These are phyloP conservation scores for Picathartes gymnocephalus DNA, from an alignment of 2,113 vertebrate genomes.

Conservation along the genomic window DNA sequence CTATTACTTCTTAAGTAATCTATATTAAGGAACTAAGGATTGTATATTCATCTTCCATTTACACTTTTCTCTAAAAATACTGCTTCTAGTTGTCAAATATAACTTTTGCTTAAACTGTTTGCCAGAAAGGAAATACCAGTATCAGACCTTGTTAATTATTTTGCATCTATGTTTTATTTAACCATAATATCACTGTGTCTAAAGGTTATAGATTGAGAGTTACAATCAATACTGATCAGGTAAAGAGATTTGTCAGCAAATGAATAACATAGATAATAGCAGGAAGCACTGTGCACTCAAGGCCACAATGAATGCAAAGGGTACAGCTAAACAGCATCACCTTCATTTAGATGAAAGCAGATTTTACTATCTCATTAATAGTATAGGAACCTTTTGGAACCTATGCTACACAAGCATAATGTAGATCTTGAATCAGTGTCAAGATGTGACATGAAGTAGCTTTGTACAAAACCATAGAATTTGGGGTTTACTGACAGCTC, in stretches of 20 bases:
- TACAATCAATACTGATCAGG: slow-evolving; percentile 76
- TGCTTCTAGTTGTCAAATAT: slow-evolving; percentile 42
- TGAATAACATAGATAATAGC: slow-evolving; percentile 60
- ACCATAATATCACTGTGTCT: slow-evolving; percentile 52
- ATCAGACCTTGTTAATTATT: slow-evolving; percentile 63
- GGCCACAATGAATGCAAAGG: slow-evolving; percentile 59
- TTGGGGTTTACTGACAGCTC: background rate
- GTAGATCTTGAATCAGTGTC: slow-evolving; percentile 6
- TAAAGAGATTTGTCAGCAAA: slow-evolving; percentile 77
- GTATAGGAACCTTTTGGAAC: slow-evolving; percentile 51
- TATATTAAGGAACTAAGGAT: slow-evolving; percentile 80
- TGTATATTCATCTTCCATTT: slow-evolving; percentile 82
- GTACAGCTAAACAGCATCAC: slow-evolving; percentile 66
- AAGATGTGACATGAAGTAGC: slow-evolving; percentile 7
- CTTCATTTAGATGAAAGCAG: slow-evolving; percentile 72
- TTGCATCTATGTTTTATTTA: slow-evolving; percentile 67
- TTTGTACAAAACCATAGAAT: background rate
- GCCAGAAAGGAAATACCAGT: slow-evolving; percentile 33
- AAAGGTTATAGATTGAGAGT: slow-evolving; percentile 75
- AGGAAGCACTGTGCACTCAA: slow-evolving; percentile 67
- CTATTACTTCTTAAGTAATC: slow-evolving; percentile 89
- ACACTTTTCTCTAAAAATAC: slow-evolving; percentile 68
- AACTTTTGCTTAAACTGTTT: slow-evolving; percentile 22
- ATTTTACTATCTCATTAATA: slow-evolving; percentile 69
- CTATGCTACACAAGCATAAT: slow-evolving; percentile 12